Base-by-base conservation (phyloP, 1,140 invertebrate genomes). In the Calephelis virginiensis region DNA sequence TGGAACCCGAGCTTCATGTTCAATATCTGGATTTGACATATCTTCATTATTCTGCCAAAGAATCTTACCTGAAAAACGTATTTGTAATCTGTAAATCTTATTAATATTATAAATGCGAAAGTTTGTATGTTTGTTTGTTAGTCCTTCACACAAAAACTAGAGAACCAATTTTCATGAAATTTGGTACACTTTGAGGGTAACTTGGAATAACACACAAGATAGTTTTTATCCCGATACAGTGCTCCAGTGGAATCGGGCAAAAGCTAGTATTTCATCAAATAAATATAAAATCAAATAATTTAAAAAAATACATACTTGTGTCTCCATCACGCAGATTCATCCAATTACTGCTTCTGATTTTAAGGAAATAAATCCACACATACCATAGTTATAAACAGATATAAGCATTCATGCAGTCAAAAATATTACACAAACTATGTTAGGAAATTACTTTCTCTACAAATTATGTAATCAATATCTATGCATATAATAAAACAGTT, bases 41-140 rank as follows among this genome's bases (percentile, higher is more conserved):
- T 99, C 99, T 84, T 99, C 98, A 82, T 96, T 98, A 65, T 97
- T 97, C 89, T 99, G 98, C 99, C 99, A 99, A 28, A 99, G 92
- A 63, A 99, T 94, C 92, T 98, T 97, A 43, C 98, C 99, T 92
- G n/a, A 72, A 50, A 80, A 77, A 8, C 8, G 72, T 64, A 47
- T 43, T 28, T 71, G 28, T 28, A 12, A 46, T 63, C 56, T 49
- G 40, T 38, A 62, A 13, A 64, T 17, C 28, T 4, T 28, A 28
- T 28, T 28, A 1, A 28, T 28, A 28, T 28, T 3, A 28, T 28
- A 28, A 28, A 1, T 28, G 28, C 0, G 28, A 28, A 28, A 28
- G 28, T 28, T 28, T 28, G 28, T 28, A 28, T 28, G 28, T 28
- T 28, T 28, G 28, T 28, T 28, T 28, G 28, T 28, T 28, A 28